Conservation (phyloP, 2,888 invertebrate species). For the Augochlorella aurata region DNA sequence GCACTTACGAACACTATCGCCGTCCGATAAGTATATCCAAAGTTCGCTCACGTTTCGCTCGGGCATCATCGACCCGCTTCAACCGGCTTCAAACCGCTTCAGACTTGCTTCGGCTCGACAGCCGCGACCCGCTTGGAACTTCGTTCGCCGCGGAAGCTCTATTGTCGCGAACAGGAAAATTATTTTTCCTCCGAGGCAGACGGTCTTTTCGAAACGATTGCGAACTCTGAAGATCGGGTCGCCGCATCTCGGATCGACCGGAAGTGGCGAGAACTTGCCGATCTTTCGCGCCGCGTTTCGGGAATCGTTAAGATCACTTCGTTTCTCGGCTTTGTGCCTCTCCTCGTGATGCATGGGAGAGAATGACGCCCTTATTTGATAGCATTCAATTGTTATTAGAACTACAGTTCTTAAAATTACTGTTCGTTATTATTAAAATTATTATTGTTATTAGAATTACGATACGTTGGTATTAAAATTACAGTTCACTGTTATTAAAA, state of each 20-base stretch:
- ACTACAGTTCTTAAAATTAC: too few relatives aligned
- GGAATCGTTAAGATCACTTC: neutral
- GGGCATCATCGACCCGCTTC: too few relatives aligned
- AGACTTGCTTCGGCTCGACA: neutral
- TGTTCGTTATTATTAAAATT: too few relatives aligned
- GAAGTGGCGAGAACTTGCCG: neutral
- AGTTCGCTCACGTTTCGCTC: neutral
- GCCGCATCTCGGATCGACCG: neutral
- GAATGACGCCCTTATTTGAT: too few relatives aligned
- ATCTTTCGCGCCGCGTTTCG: neutral
- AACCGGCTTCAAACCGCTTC: neutral
- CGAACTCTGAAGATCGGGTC: too few relatives aligned
- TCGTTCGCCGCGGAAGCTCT: constrained; percentile 10
- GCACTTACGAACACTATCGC: constrained; percentile 9
- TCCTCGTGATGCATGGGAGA: too few relatives aligned
- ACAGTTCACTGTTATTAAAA: too few relatives aligned
- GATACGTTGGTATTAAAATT: too few relatives aligned
- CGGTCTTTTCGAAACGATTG: neutral
- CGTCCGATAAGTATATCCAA: constrained; percentile 17
- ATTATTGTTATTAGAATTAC: too few relatives aligned
- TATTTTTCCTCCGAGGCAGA: constrained; percentile 24
- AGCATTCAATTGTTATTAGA: too few relatives aligned
- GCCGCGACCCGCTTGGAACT: neutral
- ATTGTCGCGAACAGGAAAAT: constrained; percentile 51
- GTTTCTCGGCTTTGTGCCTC: neutral